Percentiles rank a stretch among this genome's conserved stretches.
phyloP scores from a whole-genome alignment of 2,888 invertebrate species.

The Gastracanthus pulcherrimus region DNA sequence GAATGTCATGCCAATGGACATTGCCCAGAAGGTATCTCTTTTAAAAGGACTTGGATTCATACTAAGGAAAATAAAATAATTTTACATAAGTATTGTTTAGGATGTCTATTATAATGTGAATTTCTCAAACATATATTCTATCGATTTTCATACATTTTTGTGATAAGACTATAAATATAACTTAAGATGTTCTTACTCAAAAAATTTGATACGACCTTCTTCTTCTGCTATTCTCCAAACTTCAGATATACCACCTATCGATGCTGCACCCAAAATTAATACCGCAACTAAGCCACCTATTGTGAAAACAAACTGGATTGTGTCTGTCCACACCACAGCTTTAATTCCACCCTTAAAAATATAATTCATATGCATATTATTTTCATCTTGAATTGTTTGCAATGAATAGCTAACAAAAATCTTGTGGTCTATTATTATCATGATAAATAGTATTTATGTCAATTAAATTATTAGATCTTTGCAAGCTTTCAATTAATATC shows the following conservation, averaged over 20 bases:
- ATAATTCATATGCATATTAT: neutral
- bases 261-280: conserved; percentile 80
- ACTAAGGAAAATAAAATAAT: conserved; percentile 71
- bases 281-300: conserved; percentile 79
- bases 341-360: conserved; percentile 79
- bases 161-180: neutral
- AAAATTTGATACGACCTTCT: conserved; percentile 81
- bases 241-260: conserved; percentile 80
- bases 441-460: too few species aligned
- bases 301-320: conserved; percentile 81
- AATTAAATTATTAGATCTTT: too few species aligned
- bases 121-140: too few species aligned
- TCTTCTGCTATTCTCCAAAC: conserved; percentile 81
- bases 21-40: conserved; percentile 82
- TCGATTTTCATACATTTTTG: neutral
- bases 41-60: conserved; percentile 81
- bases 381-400: too few species aligned
- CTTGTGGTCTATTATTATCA: too few species aligned
- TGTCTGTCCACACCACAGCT: conserved; percentile 84
- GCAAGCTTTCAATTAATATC: too few species aligned
- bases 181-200: conserved; percentile 78
- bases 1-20: conserved; percentile 80
- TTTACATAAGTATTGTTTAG: too few species aligned
- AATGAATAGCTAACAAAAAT: too few species aligned
- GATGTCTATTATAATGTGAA: too few species aligned